Evolutionary conservation across 2,888 invertebrate species (phyloP).

Genomic region (Sceliomorpha sp.): DNA sequence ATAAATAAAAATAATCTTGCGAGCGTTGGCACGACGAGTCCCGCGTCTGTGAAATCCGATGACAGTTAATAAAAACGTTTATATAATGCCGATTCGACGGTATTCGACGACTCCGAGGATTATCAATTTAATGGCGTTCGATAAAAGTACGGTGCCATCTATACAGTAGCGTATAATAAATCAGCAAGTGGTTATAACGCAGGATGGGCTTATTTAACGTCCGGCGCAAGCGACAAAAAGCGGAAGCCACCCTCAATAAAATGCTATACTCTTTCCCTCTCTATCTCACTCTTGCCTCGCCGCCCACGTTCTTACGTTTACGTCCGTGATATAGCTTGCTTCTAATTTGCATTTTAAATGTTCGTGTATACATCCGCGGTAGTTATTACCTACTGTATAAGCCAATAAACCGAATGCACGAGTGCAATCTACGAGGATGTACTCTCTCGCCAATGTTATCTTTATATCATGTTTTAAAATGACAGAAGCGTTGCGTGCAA

Average conservation of each 20-base stretch:
- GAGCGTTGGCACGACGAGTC: conserved; percentile 14
- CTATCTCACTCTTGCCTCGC: too few species aligned
- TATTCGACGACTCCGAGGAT: conserved; percentile 20
- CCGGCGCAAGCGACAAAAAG: conserved; percentile 43
- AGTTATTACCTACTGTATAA: conserved; percentile 47
- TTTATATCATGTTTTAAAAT: conserved; percentile 35
- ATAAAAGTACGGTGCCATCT: conserved; percentile 35
- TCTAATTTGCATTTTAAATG: conserved; percentile 54
- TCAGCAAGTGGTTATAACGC: conserved; percentile 37
- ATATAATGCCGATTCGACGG: conserved; percentile 27
- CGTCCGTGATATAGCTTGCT: conserved; percentile 30
- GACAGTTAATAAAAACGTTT: conserved; percentile 44
- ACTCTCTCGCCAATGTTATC: conserved; percentile 23
- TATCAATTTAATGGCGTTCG: conserved; percentile 46
- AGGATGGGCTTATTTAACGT: conserved; percentile 39
- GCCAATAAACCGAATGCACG: conserved; percentile 39
- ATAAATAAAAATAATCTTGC: conserved; percentile 27
- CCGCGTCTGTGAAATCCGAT: conserved; percentile 15
- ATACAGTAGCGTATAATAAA: conserved; percentile 32
- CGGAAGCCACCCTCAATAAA: conserved; percentile 51
- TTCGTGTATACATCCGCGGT: conserved; percentile 26
- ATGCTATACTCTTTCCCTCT: conserved; percentile 14
- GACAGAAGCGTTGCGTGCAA: conserved; percentile 19
- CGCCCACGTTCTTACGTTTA: conserved; percentile 37
- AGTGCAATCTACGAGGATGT: conserved; percentile 16